Evolutionary conservation across 2,113 vertebrate genomes (phyloP), one percentile per base, ranked within the genome.

Genomic region (Pao palembangensis): DNA sequence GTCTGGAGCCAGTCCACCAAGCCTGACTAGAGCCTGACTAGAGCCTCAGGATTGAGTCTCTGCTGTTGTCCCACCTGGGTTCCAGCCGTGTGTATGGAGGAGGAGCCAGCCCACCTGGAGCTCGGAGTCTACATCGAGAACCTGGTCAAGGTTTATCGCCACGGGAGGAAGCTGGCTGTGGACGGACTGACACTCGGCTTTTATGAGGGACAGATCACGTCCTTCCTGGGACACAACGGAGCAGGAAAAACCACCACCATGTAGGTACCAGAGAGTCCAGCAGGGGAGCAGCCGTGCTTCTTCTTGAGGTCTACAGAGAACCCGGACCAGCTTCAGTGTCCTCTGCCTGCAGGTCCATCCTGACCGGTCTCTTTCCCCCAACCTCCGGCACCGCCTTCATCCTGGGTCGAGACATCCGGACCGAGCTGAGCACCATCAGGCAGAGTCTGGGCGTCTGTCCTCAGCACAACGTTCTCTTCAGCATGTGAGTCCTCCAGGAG

Each of bases 171-270:
- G 75, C 88, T 95, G 79, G 97, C 97, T 1, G 93, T 98, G 1
- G 95, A 98, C 71, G 97, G 93, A 25, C 91, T 99, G 53, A 94
- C 94, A 0, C 88, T 99, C 8, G 95, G 95, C 71, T 99, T 99
- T 85, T 98, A 98, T 0, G 95, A 99, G 82, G 96, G 95, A 47
- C 97, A 99, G 61, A 99, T 99, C 81, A 98, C 96, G 0, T 98
- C 96, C 10, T 99, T 99, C 78, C 81, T 99, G 69, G 97, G 97
- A 52, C 97, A 98, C 85, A 99, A 98, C 6, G 97, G 97, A 85
- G 97, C 97, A 0, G 97, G 97, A 11, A 99, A 99, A 83, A 99
- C 97, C 19, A 99, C 97, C 17, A 99, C 96, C 38, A 99, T 98
- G 97, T 99, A 91, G 94, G 95, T 69, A 0, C 6, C 8, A 16